Evolutionary conservation across 2,797 vertebrate genomes (phyloP).

Genomic region (Squalus acanthias): DNA sequence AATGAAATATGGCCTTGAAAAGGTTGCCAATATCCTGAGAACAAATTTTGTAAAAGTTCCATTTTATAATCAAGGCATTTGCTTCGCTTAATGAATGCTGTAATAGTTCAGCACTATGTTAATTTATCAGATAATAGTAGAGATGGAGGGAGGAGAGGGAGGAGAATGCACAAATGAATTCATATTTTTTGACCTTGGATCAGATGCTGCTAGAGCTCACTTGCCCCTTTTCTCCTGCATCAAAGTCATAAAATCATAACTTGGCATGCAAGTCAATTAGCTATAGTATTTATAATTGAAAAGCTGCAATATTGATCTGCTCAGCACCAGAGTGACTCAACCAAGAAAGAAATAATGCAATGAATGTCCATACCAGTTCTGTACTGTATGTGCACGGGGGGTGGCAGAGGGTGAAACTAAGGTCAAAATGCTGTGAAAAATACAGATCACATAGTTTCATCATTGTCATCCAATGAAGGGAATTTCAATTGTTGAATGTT

Average conservation of each 20-base stretch:
- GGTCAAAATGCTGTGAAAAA: not conserved
- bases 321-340: not conserved
- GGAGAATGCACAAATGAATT: not conserved
- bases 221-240: not conserved
- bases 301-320: not conserved
- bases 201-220: not conserved
- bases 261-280: not conserved
- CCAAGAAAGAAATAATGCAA: not conserved
- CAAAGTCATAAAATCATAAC: not conserved
- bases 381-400: no score
- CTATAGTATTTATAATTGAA: not conserved
- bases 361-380: not conserved
- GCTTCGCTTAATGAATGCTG: not conserved
- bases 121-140: not conserved
- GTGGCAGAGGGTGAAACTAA: not conserved
- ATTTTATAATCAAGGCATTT: not conserved
- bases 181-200: slow-evolving; percentile 15
- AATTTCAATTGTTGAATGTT: not conserved
- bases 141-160: not conserved
- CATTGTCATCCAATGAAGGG: not conserved
- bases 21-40: not conserved
- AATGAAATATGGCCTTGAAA: slow-evolving; percentile 10
- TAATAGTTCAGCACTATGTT: slow-evolving; percentile 9
- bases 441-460: not conserved
- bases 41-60: not conserved